Evolutionary conservation across 2,113 vertebrate genomes (phyloP).

Genomic region (Etheostoma spectabile): DNA sequence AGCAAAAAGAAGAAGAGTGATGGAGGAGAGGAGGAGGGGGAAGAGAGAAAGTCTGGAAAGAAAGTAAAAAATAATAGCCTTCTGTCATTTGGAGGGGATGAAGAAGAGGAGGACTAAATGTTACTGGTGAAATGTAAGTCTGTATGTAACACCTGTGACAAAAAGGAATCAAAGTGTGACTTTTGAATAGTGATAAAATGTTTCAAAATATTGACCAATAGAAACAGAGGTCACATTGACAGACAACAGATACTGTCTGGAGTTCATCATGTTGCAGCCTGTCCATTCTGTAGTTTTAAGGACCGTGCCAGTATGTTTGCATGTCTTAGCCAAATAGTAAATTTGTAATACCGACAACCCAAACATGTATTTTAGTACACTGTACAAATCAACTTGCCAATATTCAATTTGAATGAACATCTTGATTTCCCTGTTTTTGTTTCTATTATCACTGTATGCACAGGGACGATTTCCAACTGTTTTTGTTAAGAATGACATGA

Average conservation of each 20-base stretch:
- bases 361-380: neutral
- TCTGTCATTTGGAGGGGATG: constrained; percentile 93
- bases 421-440: neutral
- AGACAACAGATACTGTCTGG: neutral
- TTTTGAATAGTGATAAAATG: neutral
- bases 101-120: constrained; percentile 84
- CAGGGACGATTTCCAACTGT: neutral
- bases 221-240: neutral
- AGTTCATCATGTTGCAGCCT: neutral
- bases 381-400: neutral
- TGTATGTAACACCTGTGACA: neutral
- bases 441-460: neutral
- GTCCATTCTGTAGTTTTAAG: constrained; percentile 13
- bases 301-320: constrained; percentile 10
- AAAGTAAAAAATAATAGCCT: constrained; percentile 95
- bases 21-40: constrained; percentile 19
- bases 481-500: too few species aligned
- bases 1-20: constrained; percentile 90
- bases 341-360: neutral
- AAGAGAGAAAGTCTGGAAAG: constrained; percentile 78
- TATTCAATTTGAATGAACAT: neutral
- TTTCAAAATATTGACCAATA: neutral
- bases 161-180: neutral
- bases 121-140: neutral
- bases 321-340: neutral